These are phyloP conservation scores for Gymnosoma rotundatum DNA, from an alignment of 2,888 invertebrate genomes.

Conservation along the genomic window DNA sequence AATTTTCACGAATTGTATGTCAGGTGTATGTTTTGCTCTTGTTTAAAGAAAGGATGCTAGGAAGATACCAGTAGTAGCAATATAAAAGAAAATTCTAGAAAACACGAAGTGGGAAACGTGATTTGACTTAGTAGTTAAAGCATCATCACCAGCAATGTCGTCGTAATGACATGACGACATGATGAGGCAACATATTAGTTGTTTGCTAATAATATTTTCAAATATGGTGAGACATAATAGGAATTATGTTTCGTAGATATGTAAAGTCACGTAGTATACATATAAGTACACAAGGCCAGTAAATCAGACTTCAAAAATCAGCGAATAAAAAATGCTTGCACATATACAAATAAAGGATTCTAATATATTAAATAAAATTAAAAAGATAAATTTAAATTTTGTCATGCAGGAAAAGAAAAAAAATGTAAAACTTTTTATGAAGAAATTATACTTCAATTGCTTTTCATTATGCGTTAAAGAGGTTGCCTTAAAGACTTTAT, in stretches of 20 bases:
- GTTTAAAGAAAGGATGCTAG: conserved; percentile 44
- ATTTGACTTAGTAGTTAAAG: conserved; percentile 57
- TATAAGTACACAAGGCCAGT: conserved; percentile 59
- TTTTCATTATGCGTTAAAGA: too few species aligned
- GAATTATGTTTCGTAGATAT: conserved; percentile 66
- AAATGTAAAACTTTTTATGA: too few species aligned
- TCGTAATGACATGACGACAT: conserved; percentile 46
- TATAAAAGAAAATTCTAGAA: neutral
- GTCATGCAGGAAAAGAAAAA: too few species aligned
- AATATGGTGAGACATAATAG: conserved; percentile 56
- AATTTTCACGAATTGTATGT: conserved; percentile 44
- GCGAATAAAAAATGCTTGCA: conserved; percentile 18
- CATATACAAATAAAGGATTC: neutral
- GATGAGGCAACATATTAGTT: conserved; percentile 69
- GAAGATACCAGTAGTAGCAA: neutral
- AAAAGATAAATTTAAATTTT: too few species aligned
- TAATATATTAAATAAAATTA: too few species aligned
- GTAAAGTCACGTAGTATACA: conserved; percentile 69
- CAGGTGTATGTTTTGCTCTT: conserved; percentile 40
- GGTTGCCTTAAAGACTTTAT: too few species aligned
- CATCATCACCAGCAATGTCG: too few species aligned
- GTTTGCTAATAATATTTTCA: conserved; percentile 68
- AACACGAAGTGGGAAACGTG: conserved; percentile 56
- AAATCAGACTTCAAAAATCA: conserved; percentile 49
- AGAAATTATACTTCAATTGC: too few species aligned